Percentiles rank a stretch among this genome's conserved stretches.
Conservation (phyloP, 2,797 vertebrate species). For the Channallabes apus region DNA sequence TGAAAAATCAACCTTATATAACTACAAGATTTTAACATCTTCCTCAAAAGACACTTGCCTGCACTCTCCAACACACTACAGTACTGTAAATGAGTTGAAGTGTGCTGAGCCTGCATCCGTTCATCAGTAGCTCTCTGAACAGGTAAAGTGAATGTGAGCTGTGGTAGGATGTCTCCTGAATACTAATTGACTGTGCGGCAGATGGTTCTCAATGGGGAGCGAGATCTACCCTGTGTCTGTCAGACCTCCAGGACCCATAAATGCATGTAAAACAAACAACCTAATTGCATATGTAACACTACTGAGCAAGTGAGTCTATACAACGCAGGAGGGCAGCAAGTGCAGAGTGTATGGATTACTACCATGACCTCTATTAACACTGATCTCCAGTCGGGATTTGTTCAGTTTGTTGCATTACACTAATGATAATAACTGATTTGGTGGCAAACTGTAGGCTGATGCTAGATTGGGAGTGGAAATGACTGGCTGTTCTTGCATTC, state of each 20-base stretch:
- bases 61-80: background rate
- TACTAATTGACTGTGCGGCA: constrained; percentile 82
- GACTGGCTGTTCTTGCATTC: background rate
- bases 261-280: constrained; percentile 91
- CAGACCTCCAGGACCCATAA: constrained; percentile 86
- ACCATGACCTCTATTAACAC: constrained; percentile 36
- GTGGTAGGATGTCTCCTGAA: constrained; percentile 77
- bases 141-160: constrained; percentile 48
- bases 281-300: constrained; percentile 86
- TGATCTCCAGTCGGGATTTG: constrained; percentile 25
- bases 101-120: constrained; percentile 22
- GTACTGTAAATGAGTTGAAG: constrained; percentile 14
- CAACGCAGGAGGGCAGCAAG: constrained; percentile 41
- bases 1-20: background rate
- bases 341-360: constrained; percentile 37
- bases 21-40: background rate
- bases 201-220: constrained; percentile 81
- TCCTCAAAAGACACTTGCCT: background rate
- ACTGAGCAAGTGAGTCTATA: constrained; percentile 73
- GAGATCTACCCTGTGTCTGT: constrained; percentile 80
- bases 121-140: constrained; percentile 34
- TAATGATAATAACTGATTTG: constrained; percentile 8
- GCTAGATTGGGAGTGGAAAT: background rate
- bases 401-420: constrained; percentile 4
- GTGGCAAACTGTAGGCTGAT: background rate